Percentiles rank a stretch among this genome's conserved stretches.
Conservation (phyloP, 2,113 vertebrate species). For the Ailuropoda melanoleuca region DNA sequence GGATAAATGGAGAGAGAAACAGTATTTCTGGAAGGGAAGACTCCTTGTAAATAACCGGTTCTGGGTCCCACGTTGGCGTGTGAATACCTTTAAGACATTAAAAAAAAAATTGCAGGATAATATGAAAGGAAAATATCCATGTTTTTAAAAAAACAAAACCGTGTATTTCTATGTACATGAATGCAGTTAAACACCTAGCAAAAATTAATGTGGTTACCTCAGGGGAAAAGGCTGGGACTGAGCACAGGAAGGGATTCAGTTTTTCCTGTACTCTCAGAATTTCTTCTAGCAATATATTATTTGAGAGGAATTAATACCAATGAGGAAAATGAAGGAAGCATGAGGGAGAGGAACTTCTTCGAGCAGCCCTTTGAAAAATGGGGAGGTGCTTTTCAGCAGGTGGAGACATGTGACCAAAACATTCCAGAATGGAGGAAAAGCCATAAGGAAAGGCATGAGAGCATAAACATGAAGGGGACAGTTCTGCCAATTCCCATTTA, state of each 20-base stretch:
- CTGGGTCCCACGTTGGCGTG: background rate
- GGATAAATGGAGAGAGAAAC: background rate
- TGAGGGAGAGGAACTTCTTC: background rate
- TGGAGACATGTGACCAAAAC: background rate
- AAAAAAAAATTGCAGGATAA: background rate
- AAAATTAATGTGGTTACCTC: background rate
- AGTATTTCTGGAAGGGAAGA: background rate
- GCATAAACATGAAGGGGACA: background rate
- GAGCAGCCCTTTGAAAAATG: background rate
- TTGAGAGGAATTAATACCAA: background rate
- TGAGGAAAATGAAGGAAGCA: background rate
- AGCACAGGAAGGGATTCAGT: background rate
- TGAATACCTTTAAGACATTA: background rate
- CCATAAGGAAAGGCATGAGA: background rate
- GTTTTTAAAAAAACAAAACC: background rate
- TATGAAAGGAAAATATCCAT: background rate
- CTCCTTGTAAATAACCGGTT: background rate
- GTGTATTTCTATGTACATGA: background rate
- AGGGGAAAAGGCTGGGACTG: background rate
- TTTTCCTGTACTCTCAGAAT: background rate
- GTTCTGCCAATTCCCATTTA: background rate
- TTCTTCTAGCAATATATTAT: background rate
- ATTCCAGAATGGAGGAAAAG: background rate
- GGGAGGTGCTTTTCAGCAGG: background rate
- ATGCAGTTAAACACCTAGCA: background rate